Base-by-base conservation (phyloP, 2,113 vertebrate genomes). In the Corythornis madagascariensis region DNA sequence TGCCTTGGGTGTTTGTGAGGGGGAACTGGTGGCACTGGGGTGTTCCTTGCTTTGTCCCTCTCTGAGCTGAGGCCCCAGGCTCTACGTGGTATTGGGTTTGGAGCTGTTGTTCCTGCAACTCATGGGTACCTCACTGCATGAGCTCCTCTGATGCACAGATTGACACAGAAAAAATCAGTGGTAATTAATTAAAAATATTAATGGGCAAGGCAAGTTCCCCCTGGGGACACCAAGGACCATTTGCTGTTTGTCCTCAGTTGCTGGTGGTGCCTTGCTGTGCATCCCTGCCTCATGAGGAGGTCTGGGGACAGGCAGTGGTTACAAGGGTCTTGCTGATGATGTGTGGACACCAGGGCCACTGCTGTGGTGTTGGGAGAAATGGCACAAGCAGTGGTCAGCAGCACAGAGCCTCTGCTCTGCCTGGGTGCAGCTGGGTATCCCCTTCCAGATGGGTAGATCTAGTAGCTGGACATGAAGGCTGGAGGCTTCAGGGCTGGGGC, bases 321-420 rank as follows among this genome's bases (percentile, higher is more conserved):
- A 6, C 0, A 8, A 22, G 4, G 29, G 38, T n/a, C 19, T 92
- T 45, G 5, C 9, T 1, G 6, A 1, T 9, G 16, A 21, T 9
- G 12, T 29, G 25, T 1, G 7, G 1, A 13, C 17, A 7, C 29
- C 29, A 16, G 55, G 31, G n/a, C 16, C 19, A 13, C 50, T 59
- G 20, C 65, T 28, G 16, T 50, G 73, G 19, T 4, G 0, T 0
- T 42, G 47, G 70, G 63, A 87, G 61, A 47, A 55, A 24, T 2
- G 19, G 9, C 14, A 3, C 1, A 15, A 45, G 74, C 61, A 24
- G 6, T 13, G 61, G 12, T 5, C 20, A 6, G 28, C 48, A 60
- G 66, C 4, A 0, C 10, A 1, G 31, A 6, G 10, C 15, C 56
- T 61, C 28, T 81, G 61, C 12, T 35, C 43, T 84, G 48, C 18